A percentile compares a stretch with the other conserved stretches of the same genome.
phyloP scores from a whole-genome alignment of 2,797 vertebrate species.

The Lacerta viridis region DNA sequence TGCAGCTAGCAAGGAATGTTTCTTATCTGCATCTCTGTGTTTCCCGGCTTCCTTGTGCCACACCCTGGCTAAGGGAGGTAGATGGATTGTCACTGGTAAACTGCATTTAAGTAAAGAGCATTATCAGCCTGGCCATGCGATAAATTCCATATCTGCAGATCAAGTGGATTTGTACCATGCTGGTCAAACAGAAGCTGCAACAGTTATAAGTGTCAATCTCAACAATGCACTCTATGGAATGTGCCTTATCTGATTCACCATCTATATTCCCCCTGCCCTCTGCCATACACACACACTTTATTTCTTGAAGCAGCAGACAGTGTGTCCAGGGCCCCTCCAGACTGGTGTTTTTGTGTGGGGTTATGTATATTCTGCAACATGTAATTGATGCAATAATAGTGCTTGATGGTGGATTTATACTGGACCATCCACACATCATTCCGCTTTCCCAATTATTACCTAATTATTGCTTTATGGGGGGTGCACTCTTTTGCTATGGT shows the following conservation, averaged over 20 bases:
- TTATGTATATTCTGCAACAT: no score
- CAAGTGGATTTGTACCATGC: constrained; percentile 62
- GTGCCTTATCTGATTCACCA: constrained; percentile 63
- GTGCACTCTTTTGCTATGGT: no score
- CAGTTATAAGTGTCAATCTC: constrained; percentile 1
- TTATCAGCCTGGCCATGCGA: constrained; percentile 34
- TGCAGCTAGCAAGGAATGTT: constrained; percentile 17
- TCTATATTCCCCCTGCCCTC: constrained; percentile 13
- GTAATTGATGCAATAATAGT: no score
- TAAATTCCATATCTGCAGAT: constrained; percentile 48
- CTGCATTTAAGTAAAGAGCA: neutral
- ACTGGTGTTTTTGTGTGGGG: no score
- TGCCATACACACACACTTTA: neutral
- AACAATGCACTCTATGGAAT: constrained; percentile 57
- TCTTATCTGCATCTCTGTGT: constrained; percentile 5
- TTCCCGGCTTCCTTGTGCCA: constrained; percentile 34
- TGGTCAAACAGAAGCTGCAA: constrained; percentile 56
- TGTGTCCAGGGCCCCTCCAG: neutral
- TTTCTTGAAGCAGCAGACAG: neutral
- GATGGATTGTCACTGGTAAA: constrained; percentile 45
- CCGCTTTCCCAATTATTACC: no score
- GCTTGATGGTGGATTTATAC: no score
- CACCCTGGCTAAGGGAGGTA: constrained; percentile 49
- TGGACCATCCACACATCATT: no score
- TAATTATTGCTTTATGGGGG: no score